These are phyloP conservation scores for Camponotus vicinus DNA, from an alignment of 1,140 invertebrate species.

Conservation along the genomic window DNA sequence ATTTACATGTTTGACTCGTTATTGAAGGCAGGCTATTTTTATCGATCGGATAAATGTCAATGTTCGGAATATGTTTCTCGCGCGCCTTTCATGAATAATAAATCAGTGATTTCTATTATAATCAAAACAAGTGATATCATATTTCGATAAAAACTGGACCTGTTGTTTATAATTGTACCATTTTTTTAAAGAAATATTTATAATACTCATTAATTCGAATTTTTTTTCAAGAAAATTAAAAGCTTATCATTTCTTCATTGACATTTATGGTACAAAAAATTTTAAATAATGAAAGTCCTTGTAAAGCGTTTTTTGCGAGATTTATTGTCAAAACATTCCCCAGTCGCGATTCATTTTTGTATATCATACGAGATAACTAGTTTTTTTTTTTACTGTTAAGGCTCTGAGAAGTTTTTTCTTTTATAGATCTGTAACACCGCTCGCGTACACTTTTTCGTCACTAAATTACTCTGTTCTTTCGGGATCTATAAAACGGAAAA, in stretches of 20 bases:
- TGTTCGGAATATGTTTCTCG: slow-evolving; percentile 23
- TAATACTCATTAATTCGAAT: background rate
- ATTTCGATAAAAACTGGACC: background rate
- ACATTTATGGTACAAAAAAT: no score
- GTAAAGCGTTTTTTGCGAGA: no score
- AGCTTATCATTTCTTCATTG: background rate
- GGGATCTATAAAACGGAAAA: background rate
- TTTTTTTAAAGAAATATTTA: background rate
- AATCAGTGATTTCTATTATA: slow-evolving; percentile 20
- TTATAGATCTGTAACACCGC: background rate
- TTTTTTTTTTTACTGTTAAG: background rate
- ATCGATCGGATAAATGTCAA: slow-evolving; percentile 24
- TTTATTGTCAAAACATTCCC: background rate
- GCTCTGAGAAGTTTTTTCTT: background rate
- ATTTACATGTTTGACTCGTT: slow-evolving; percentile 47
- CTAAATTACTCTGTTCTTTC: slow-evolving; percentile 1
- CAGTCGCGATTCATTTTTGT: background rate
- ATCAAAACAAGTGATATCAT: background rate
- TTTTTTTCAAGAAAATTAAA: background rate
- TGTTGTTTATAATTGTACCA: background rate
- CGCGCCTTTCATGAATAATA: slow-evolving; percentile 40
- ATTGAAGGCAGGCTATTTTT: slow-evolving; percentile 35
- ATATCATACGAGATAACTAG: background rate
- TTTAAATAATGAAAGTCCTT: no score
- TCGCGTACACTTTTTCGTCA: background rate